A percentile compares a stretch with the other conserved stretches of the same genome.
Conservation (phyloP, 2,797 vertebrate genomes). For the Todus mexicanus region DNA sequence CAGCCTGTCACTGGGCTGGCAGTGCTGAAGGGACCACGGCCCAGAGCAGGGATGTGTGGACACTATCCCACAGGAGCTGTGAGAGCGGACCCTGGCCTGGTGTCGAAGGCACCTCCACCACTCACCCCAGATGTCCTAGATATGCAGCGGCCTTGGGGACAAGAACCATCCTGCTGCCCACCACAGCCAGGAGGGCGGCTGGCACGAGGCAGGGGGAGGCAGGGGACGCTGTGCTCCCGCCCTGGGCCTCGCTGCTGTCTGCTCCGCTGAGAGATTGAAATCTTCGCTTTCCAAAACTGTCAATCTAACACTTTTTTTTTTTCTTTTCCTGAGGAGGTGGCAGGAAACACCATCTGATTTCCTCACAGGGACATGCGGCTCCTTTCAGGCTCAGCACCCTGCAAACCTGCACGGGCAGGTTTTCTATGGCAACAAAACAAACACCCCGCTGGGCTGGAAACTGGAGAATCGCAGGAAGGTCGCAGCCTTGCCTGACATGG, state of each 20-base stretch:
- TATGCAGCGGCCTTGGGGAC: neutral
- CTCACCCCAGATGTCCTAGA: neutral
- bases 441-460: neutral
- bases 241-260: neutral
- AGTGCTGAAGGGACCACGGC: no score
- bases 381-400: neutral
- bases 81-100: neutral
- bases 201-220: neutral
- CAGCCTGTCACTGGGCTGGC: neutral
- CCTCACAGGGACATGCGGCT: neutral
- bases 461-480: neutral
- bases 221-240: neutral
- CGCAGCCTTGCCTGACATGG: neutral
- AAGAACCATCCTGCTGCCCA: neutral
- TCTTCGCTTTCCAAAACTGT: neutral
- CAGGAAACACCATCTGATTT: conserved; percentile 8
- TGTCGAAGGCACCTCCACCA: neutral
- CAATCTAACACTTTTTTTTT: neutral
- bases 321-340: neutral
- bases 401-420: neutral
- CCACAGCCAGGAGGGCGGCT: no score
- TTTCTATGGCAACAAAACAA: neutral
- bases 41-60: neutral
- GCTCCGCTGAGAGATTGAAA: neutral
- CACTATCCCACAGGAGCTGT: neutral